Evolutionary conservation across 2,113 vertebrate species (phyloP), one percentile per base, ranked within the genome.

Genomic region (Phylloscopus trochilus): DNA sequence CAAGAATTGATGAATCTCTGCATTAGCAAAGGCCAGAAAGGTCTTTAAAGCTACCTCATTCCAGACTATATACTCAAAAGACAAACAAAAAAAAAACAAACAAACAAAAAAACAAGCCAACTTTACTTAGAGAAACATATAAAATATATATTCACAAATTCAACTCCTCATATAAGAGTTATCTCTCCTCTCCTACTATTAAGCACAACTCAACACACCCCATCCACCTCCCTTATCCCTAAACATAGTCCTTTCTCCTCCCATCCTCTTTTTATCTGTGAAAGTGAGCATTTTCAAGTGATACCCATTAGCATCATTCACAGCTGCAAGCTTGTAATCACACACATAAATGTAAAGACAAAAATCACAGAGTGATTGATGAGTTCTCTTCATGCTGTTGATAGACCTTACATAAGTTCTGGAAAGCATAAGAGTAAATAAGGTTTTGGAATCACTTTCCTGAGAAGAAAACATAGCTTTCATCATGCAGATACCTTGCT

Each of bases 161-260:
- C 58, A 16, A 7, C 27, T 66, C 9, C 10, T 59, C 13, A 33
- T 13, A 24, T 2, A 53, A 11, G 14, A 41, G 13, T 9, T 68
- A 47, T 1, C 1, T 7, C 6, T 69, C 58, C 1, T 7, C 6
- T 69, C 58, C 18, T 2, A 80, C 4, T 5, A 14, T 22, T 23
- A 31, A 31, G 15, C 22, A 72, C 10, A 75, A 26, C 3, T 15
- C 22, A 22, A 4, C 13, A 51, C 11, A 8, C 1, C 8, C 4
- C 9, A 15, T 8, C 23, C 10, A n/a, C 5, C 28, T 37, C 12
- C 30, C 56, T 80, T 49, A 60, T 11, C 12, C 8, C 5, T 24
- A 22, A 13, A 16, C 2, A 5, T 16, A 46, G 1, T 35, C 0
- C 4, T 22, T 27, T 27, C 5, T 21, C 13, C 20, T 20, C 10